Evolutionary conservation across 2,113 vertebrate genomes (phyloP).

Genomic region (Saiga tatarica): DNA sequence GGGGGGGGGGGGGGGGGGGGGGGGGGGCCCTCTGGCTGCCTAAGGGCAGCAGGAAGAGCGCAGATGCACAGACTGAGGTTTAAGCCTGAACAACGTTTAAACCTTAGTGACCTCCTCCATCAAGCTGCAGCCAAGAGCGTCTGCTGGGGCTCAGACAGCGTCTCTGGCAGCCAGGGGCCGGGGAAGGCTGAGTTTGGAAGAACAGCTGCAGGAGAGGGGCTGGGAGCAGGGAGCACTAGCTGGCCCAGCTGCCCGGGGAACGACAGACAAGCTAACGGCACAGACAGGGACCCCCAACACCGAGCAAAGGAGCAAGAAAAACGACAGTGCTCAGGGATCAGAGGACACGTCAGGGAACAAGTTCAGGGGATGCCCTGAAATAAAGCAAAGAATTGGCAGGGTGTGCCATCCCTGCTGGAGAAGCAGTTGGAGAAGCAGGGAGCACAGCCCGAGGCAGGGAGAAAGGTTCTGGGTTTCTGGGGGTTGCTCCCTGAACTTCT

Average conservation of each 20-base stretch:
- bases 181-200: background rate
- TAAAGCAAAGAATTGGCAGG: background rate
- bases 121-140: background rate
- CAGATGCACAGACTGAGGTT: background rate
- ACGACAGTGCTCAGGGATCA: background rate
- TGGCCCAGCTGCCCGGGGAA: fast-evolving
- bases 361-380: background rate
- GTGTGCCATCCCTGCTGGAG: background rate
- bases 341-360: background rate
- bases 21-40: background rate
- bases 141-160: background rate
- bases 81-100: background rate
- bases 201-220: background rate
- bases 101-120: background rate
- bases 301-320: background rate
- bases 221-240: background rate
- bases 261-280: background rate
- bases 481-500: background rate
- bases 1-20: no score
- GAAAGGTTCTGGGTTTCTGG: background rate
- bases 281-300: background rate
- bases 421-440: background rate
- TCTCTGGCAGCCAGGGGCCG: background rate
- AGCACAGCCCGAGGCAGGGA: background rate
- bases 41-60: background rate